Conservation (phyloP, 2,797 vertebrate species). For the Sparus aurata region DNA sequence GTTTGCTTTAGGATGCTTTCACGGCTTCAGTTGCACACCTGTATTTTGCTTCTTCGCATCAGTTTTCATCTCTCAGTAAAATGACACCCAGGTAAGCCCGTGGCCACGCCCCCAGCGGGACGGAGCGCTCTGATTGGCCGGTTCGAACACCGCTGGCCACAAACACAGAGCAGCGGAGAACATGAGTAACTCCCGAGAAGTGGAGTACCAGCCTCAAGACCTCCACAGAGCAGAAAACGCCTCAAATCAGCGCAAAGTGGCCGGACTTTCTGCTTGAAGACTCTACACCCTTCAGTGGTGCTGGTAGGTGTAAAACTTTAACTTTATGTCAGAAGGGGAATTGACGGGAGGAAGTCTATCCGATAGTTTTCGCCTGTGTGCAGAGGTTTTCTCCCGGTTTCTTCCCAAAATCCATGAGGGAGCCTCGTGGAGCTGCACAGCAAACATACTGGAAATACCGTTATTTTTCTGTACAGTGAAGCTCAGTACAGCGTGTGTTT, state of each 20-base stretch:
- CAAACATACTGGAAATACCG: background rate
- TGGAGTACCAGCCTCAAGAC: background rate
- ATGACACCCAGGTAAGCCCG: conserved; percentile 64
- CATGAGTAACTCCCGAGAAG: conserved; percentile 19
- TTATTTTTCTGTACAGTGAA: background rate
- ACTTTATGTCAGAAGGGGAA: background rate
- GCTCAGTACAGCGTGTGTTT: background rate
- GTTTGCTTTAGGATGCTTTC: rapidly evolving
- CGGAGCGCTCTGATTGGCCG: conserved; percentile 76
- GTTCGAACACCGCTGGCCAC: conserved; percentile 82
- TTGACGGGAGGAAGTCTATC: background rate
- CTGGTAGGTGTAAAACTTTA: conserved; percentile 56
- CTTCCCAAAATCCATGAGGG: conserved; percentile 45
- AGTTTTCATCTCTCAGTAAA: conserved; percentile 40
- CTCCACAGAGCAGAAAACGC: conserved; percentile 1
- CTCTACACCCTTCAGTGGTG: rapidly evolving
- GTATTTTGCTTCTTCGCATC: conserved; percentile 1
- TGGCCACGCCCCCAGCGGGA: conserved; percentile 57
- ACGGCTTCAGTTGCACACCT: background rate
- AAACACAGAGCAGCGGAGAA: conserved; percentile 54
- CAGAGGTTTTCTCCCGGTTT: conserved; percentile 19
- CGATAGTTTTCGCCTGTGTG: conserved; percentile 7
- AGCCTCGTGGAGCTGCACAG: conserved; percentile 52
- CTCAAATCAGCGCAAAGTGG: rapidly evolving
- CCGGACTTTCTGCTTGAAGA: background rate